A percentile compares a stretch with the other conserved stretches of the same genome.
phyloP scores from a whole-genome alignment of 2,888 invertebrate genomes.

The Tachina grossa region DNA sequence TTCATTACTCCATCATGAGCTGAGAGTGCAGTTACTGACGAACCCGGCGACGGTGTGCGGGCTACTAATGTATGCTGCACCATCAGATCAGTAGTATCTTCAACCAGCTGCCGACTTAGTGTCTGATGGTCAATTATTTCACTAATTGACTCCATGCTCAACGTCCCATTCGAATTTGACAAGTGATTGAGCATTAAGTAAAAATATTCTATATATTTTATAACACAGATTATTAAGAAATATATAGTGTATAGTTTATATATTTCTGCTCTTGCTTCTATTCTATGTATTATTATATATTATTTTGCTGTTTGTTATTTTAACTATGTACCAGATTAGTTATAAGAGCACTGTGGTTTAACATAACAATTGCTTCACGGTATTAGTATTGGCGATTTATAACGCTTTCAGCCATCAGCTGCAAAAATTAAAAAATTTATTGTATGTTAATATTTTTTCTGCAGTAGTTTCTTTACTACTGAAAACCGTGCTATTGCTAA shows the following conservation, averaged over 20 bases:
- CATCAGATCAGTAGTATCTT: conserved; percentile 80
- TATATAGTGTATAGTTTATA: conserved; percentile 21
- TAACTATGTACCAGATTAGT: conserved; percentile 49
- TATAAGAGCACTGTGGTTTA: conserved; percentile 60
- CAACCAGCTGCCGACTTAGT: conserved; percentile 83
- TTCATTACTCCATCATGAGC: conserved; percentile 67
- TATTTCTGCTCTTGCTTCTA: conserved; percentile 4
- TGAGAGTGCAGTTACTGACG: conserved; percentile 62
- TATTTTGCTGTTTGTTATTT: not conserved
- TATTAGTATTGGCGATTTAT: conserved; percentile 16
- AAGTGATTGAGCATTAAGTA: conserved; percentile 63
- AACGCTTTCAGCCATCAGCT: conserved; percentile 22
- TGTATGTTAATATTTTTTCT: not conserved
- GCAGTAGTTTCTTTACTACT: not conserved
- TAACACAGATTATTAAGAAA: conserved; percentile 19
- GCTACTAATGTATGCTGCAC: conserved; percentile 52
- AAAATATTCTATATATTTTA: conserved; percentile 36
- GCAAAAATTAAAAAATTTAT: conserved; percentile 14
- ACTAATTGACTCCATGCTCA: conserved; percentile 85
- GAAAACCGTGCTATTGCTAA: not conserved
- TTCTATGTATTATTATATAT: not conserved
- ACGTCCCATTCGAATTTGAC: conserved; percentile 65
- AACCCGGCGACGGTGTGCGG: conserved; percentile 76
- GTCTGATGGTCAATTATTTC: conserved; percentile 85
- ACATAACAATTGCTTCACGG: conserved; percentile 44